Conservation (phyloP, 2,888 invertebrate species). For the Sialis fuliginosa region DNA sequence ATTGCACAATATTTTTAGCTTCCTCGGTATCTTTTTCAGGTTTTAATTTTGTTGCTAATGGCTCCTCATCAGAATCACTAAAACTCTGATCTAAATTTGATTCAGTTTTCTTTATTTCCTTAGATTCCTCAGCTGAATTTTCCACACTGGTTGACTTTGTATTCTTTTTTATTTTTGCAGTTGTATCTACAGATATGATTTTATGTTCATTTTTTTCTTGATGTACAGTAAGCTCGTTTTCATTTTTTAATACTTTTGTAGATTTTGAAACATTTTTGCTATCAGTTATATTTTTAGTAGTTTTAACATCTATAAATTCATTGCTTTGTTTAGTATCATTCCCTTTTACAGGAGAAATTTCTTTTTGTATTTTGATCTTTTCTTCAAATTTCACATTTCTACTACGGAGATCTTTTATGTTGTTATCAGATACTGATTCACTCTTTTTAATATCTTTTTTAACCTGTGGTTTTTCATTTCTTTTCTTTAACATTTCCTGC, state of each 20-base stretch:
- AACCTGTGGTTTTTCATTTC: too few relatives aligned
- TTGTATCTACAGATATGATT: not conserved
- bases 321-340: too few relatives aligned
- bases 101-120: slow-evolving; percentile 1
- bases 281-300: not conserved
- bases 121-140: too few relatives aligned
- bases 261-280: not conserved
- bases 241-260: not conserved
- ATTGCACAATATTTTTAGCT: slow-evolving; percentile 9
- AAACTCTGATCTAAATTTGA: slow-evolving; percentile 27
- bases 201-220: not conserved
- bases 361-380: too few relatives aligned
- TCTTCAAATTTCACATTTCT: too few relatives aligned
- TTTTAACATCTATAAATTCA: not conserved
- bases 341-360: too few relatives aligned
- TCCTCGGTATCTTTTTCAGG: slow-evolving; percentile 10
- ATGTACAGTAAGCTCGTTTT: not conserved
- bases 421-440: too few relatives aligned
- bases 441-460: too few relatives aligned
- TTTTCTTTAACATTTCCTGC: too few relatives aligned
- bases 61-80: slow-evolving; percentile 48
- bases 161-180: slow-evolving; percentile 4
- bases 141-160: slow-evolving; percentile 2
- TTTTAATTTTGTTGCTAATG: slow-evolving; percentile 34
- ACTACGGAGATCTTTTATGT: too few relatives aligned